Percentiles rank a stretch among this genome's conserved stretches.
These are phyloP conservation scores for Eulithis prunata DNA, from an alignment of 2,888 invertebrate genomes.

Conservation along the genomic window DNA sequence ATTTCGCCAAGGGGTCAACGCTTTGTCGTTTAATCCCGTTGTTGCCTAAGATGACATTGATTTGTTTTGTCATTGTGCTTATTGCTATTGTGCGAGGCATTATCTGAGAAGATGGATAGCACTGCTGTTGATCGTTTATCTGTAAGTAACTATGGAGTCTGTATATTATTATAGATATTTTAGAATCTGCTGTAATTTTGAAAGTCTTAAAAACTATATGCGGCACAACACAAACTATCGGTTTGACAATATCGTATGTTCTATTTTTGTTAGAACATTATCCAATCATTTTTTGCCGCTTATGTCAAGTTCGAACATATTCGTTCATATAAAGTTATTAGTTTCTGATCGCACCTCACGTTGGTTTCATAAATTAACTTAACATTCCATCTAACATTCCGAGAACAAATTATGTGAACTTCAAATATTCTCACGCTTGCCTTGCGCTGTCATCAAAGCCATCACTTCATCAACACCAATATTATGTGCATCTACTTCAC, in stretches of 20 bases:
- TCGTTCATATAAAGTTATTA: background rate
- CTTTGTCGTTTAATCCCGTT: conserved; percentile 59
- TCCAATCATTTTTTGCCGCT: no score
- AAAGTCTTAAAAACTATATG: no score
- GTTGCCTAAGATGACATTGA: conserved; percentile 57
- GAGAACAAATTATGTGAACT: conserved; percentile 37
- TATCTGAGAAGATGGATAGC: conserved; percentile 43
- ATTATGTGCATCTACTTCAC: conserved; percentile 29
- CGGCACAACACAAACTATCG: no score
- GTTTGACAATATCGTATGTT: no score
- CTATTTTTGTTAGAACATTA: no score
- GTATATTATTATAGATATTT: no score
- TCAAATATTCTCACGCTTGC: conserved; percentile 58
- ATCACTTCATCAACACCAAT: conserved; percentile 57
- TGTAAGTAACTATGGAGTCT: no score
- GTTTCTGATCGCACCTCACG: conserved; percentile 8
- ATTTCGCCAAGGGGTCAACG: conserved; percentile 68
- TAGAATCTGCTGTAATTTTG: no score
- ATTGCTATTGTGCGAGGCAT: conserved; percentile 46
- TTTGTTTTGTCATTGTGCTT: conserved; percentile 54
- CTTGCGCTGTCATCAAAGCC: conserved; percentile 54
- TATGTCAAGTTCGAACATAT: background rate
- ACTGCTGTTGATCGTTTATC: conserved; percentile 36
- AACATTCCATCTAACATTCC: conserved; percentile 25
- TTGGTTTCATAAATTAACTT: conserved; percentile 9